These are phyloP conservation scores for Holothuria glaberrima DNA, from an alignment of 35 echinoderm and acorn worm species.

Conservation along the genomic window DNA sequence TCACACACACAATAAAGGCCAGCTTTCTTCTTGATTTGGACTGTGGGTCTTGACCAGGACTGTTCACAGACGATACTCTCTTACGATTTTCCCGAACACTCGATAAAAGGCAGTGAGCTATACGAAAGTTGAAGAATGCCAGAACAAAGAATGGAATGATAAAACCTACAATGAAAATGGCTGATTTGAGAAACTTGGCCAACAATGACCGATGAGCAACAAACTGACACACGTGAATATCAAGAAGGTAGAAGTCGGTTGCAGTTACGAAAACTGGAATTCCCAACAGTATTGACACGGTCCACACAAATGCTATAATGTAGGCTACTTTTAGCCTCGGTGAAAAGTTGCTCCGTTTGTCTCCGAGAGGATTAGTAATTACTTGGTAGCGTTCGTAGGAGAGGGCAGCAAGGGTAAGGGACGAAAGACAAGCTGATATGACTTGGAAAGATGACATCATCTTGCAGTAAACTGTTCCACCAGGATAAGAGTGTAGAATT, in stretches of 20 bases:
- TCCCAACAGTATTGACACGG: neutral
- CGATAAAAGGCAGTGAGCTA: neutral
- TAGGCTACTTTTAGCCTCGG: neutral
- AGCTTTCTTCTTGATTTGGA: neutral
- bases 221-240: neutral
- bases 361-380: slow-evolving; percentile 17
- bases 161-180: neutral
- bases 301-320: neutral
- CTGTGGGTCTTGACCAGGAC: neutral
- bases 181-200: neutral
- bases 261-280: slow-evolving; percentile 7
- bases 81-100: neutral
- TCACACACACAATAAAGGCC: slow-evolving; percentile 5
- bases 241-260: neutral
- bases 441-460: neutral
- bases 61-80: neutral
- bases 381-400: slow-evolving; percentile 41
- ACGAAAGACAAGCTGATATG: neutral
- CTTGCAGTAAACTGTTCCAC: slow-evolving; percentile 19
- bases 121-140: slow-evolving; percentile 9
- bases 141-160: neutral
- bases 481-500: slow-evolving; percentile 2
- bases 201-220: neutral
- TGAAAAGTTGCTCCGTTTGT: neutral
- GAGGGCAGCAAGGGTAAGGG: slow-evolving; percentile 2